Percentiles rank a stretch among this genome's conserved stretches.
Conservation (phyloP, 1,140 invertebrate genomes). For the Rhopalosiphum padi region DNA sequence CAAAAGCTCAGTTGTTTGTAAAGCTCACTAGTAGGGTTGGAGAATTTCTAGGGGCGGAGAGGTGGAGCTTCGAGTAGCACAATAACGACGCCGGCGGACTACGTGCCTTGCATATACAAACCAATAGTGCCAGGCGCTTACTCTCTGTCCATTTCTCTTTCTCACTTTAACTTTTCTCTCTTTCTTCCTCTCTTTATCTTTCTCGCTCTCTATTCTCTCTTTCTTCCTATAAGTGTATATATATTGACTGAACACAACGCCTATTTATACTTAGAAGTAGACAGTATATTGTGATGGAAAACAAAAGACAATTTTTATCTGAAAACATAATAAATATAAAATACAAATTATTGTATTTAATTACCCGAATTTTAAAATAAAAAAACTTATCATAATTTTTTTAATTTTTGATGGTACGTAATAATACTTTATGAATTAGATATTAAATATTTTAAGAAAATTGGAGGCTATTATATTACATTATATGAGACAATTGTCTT, state of each 20-base stretch:
- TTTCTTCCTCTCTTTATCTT: not conserved
- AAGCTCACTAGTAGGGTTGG: constrained; percentile 14
- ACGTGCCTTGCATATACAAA: constrained; percentile 54
- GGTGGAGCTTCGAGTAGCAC: constrained; percentile 56
- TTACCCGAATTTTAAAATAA: not conserved
- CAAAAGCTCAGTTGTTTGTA: constrained; percentile 39
- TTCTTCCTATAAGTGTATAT: not conserved
- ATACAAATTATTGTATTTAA: not conserved
- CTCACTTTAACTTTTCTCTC: not conserved
- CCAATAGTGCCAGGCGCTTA: constrained; percentile 37
- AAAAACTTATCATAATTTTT: not conserved
- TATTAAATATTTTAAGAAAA: not conserved
- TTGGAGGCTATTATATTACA: not conserved
- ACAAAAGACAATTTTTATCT: constrained; percentile 18
- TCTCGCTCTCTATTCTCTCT: not conserved
- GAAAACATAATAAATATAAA: not conserved
- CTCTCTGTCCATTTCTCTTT: not conserved
- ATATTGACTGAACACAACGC: not conserved
- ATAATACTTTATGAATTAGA: not conserved
- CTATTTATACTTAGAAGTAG: not conserved
- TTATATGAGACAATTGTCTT: not conserved
- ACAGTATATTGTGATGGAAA: not conserved
- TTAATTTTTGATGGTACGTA: not conserved
- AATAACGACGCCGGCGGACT: constrained; percentile 55
- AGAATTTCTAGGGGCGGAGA: constrained; percentile 25